phyloP scores from a whole-genome alignment of 2,113 vertebrate species.

The Athene cunicularia region DNA sequence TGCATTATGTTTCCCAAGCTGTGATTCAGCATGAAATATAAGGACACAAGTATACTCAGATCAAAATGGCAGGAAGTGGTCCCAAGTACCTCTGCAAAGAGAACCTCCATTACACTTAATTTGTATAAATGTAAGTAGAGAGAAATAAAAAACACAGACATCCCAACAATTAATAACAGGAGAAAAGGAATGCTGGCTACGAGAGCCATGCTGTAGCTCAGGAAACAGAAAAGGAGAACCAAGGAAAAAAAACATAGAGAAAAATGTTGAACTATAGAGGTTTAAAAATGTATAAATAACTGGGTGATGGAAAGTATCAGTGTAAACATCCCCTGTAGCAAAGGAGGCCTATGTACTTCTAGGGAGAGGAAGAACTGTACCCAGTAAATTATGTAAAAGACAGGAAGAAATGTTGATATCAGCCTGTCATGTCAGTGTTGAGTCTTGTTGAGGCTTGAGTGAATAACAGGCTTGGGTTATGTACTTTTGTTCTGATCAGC shows the following conservation, averaged over 20 bases:
- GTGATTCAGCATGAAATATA: background rate
- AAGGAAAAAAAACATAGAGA: background rate
- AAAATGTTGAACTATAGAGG: background rate
- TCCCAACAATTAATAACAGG: background rate
- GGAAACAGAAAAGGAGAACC: background rate
- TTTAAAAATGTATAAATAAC: background rate
- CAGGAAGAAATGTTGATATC: background rate
- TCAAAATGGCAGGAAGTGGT: background rate
- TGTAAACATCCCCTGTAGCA: background rate
- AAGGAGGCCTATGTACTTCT: background rate
- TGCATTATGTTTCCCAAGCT: background rate
- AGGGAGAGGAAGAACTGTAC: background rate
- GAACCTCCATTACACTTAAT: background rate
- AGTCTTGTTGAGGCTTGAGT: background rate
- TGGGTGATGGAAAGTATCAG: background rate
- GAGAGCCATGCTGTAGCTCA: background rate
- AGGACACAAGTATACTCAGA: background rate
- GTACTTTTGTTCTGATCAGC: background rate
- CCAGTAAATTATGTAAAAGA: background rate
- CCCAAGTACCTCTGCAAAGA: background rate
- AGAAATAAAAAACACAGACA: background rate
- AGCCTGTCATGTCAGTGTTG: background rate
- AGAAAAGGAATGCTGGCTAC: background rate
- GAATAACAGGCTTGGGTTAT: background rate
- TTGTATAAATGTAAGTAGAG: background rate